Conservation (phyloP, 1,140 invertebrate genomes). For the Aphis craccivora region DNA sequence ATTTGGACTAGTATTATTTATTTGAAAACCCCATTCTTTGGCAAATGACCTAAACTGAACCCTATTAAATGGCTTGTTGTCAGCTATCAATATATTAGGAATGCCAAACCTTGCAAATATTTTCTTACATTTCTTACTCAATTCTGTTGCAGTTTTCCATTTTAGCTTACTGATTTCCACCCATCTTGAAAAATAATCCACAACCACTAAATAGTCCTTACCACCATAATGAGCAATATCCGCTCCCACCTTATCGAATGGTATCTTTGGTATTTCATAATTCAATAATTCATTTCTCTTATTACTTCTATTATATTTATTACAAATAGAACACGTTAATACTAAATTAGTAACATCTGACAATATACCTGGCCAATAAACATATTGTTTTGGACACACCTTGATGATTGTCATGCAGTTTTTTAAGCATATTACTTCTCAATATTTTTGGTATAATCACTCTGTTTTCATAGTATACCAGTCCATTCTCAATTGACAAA, state of each 20-base stretch:
- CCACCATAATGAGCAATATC: not conserved
- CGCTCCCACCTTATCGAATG: not conserved
- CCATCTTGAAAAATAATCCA: slow-evolving; percentile 7
- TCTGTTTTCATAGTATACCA: not conserved
- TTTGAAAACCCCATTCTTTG: not conserved
- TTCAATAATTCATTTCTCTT: not conserved
- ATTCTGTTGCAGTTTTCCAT: not conserved
- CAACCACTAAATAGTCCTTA: not conserved
- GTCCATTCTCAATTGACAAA: not conserved
- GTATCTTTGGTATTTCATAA: not conserved
- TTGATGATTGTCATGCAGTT: not conserved
- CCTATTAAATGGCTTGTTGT: slow-evolving; percentile 36
- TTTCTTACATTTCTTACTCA: not conserved
- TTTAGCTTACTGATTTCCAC: not conserved
- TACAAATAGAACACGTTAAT: not conserved
- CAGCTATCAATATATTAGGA: not conserved
- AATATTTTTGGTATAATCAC: not conserved
- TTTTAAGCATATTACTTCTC: not conserved
- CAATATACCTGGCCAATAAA: not conserved
- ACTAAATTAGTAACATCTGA: not conserved
- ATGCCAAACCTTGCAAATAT: slow-evolving; percentile 17
- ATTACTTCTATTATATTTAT: not conserved
- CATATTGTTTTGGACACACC: not conserved
- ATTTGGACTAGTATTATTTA: not conserved
- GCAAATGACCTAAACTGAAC: not conserved